Evolutionary conservation across 2,113 vertebrate species (phyloP), one percentile per base, ranked within the genome.

Genomic region (Pelodiscus sinensis): DNA sequence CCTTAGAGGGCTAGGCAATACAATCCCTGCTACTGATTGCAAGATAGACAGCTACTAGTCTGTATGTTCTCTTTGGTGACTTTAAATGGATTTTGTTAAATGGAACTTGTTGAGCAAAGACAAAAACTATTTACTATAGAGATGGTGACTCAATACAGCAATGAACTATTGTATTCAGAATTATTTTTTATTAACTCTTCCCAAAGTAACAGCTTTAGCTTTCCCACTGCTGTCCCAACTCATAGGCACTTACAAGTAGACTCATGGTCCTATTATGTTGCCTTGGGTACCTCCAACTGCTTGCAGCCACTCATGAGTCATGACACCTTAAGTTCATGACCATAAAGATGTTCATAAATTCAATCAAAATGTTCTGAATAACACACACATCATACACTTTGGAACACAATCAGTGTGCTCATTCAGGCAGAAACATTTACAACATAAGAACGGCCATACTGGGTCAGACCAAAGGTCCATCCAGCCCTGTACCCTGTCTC

Each of bases 61-160:
- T 94, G 92, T 5, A 2, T 38, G 85, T 90, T 55, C 93, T 71
- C 97, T 98, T 96, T 97, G 96, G 97, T 97, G 96, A 94, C 89
- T 86, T 73, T 81, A 92, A 96, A 94, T 82, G 87, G 92, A 86
- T 86, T 91, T 84, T 81, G 60, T 94, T 93, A 79, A 86, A 96
- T 97, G 95, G 94, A 93, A 81, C 58, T 88, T 80, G 81, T 75
- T 81, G 92, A 87, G 83, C 8, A 44, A 77, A 77, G 86, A 71
- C 57, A 83, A 81, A 81, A 86, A 79, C 4, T 86, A 9, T 85
- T 96, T 96, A 14, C 54, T 68, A 79, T 75, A 84, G 84, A 87
- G 90, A 84, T 22, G 87, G 60, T 89, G 65, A 18, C 56, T 95
- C 91, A 9, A 73, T 58, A 68, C 3, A 79, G 35, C 25, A 80